Conservation (phyloP, 2,888 invertebrate genomes). For the Vanessa cardui region DNA sequence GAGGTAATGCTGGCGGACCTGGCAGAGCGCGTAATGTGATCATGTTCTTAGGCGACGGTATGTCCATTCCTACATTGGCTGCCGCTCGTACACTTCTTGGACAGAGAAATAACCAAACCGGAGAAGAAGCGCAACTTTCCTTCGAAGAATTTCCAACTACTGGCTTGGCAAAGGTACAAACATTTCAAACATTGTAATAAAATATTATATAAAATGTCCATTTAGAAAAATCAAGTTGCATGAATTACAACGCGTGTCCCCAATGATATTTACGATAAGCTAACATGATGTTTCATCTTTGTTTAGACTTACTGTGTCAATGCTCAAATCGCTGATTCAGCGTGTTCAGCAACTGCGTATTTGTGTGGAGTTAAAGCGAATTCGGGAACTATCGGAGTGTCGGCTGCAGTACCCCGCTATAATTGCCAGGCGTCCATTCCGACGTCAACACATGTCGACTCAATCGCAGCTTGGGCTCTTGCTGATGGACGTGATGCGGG, state of each 20-base stretch:
- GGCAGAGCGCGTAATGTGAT: slow-evolving; percentile 81
- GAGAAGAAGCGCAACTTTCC: slow-evolving; percentile 83
- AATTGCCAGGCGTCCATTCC: slow-evolving; percentile 83
- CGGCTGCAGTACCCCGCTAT: slow-evolving; percentile 81
- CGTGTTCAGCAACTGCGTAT: slow-evolving; percentile 87
- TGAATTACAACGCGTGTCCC: too few relatives aligned
- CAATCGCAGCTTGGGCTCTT: slow-evolving; percentile 87
- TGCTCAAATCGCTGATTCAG: slow-evolving; percentile 87
- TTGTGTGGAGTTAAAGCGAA: slow-evolving; percentile 86
- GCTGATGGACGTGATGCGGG: slow-evolving; percentile 66
- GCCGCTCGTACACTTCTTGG: slow-evolving; percentile 86
- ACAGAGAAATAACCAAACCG: slow-evolving; percentile 77
- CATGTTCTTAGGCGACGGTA: slow-evolving; percentile 89
- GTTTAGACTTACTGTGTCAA: slow-evolving; percentile 82
- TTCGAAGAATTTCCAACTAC: slow-evolving; percentile 85
- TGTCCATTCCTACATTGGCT: slow-evolving; percentile 87
- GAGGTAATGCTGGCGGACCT: slow-evolving; percentile 45
- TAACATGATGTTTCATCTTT: neutral
- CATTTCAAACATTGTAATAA: neutral
- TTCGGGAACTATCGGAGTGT: slow-evolving; percentile 85
- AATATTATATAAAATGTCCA: too few relatives aligned
- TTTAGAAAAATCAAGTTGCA: too few relatives aligned
- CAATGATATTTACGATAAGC: too few relatives aligned
- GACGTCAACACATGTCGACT: slow-evolving; percentile 80
- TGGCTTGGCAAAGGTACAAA: slow-evolving; percentile 84